Percentiles rank a stretch among this genome's conserved stretches.
These are phyloP conservation scores for Oryzias woworae DNA, from an alignment of 2,113 vertebrate genomes.

Conservation along the genomic window DNA sequence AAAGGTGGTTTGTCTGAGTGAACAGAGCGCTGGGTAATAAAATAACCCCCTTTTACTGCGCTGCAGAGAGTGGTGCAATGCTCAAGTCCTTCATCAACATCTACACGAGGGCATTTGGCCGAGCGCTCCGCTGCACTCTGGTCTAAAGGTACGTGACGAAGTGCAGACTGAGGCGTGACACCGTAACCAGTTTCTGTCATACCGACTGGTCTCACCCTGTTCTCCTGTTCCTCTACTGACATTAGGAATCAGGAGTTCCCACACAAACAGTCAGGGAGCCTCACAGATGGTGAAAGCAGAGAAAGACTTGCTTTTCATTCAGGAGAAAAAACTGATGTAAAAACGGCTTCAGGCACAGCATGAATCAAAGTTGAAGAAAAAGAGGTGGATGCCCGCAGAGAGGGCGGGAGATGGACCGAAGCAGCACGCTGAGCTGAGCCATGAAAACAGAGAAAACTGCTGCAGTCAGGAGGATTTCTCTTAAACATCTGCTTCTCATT, in stretches of 20 bases:
- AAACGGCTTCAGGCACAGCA: constrained; percentile 44
- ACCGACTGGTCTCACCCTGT: constrained; percentile 26
- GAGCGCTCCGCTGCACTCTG: constrained; percentile 48
- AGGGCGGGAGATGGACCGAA: constrained; percentile 38
- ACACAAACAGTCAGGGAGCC: constrained; percentile 3
- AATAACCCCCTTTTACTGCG: constrained; percentile 36
- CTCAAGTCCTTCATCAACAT: constrained; percentile 27
- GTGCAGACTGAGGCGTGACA: constrained; percentile 42
- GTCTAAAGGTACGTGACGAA: constrained; percentile 64
- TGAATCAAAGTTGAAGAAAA: constrained; percentile 29
- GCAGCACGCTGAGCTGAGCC: constrained; percentile 45
- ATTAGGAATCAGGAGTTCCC: constrained; percentile 12
- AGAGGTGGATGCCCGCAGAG: constrained; percentile 3
- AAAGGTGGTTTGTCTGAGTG: constrained; percentile 22
- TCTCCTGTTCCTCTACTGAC: constrained; percentile 30
- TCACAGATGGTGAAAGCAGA: constrained; percentile 11
- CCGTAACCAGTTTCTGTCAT: constrained; percentile 40
- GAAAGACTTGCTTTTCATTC: constrained; percentile 25
- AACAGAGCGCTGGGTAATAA: constrained; percentile 51
- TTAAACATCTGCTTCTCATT: constrained; percentile 91
- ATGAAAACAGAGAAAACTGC: constrained; percentile 75
- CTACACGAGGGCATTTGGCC: constrained; percentile 33
- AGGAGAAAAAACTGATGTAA: constrained; percentile 17
- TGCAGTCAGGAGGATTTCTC: constrained; percentile 84
- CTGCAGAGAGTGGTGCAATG: constrained; percentile 46